Percentiles rank a stretch among this genome's conserved stretches.
These are phyloP conservation scores for Piscicola geometra DNA, from an alignment of 2,888 invertebrate genomes.

Conservation along the genomic window DNA sequence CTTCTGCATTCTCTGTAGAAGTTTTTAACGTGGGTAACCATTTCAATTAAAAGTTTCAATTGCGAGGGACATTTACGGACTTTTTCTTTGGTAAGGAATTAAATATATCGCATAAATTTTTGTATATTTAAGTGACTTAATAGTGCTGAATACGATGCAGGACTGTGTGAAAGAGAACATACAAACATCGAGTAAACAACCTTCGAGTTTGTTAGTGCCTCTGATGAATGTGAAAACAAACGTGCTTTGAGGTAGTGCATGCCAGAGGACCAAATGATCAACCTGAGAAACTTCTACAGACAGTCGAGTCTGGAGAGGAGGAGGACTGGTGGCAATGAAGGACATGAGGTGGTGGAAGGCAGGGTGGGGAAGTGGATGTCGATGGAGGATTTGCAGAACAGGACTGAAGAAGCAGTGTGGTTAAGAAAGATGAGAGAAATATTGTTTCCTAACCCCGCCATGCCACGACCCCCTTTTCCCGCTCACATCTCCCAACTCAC, in stretches of 20 bases:
- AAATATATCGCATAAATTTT: too few species aligned
- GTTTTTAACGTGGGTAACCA: too few species aligned
- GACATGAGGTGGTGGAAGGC: neutral
- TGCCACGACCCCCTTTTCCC: constrained; percentile 41
- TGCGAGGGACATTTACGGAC: too few species aligned
- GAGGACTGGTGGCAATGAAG: neutral
- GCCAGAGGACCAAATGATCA: neutral
- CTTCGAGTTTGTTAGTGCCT: too few species aligned
- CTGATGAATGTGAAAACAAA: neutral
- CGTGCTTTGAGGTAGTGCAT: neutral
- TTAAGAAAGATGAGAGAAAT: constrained; percentile 42
- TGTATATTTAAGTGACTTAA: too few species aligned
- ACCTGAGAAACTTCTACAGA: constrained; percentile 19
- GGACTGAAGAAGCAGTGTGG: constrained; percentile 41
- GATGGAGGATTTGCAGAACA: neutral
- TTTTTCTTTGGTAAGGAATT: too few species aligned
- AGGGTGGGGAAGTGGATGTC: neutral
- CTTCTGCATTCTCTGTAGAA: too few species aligned
- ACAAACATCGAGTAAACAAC: too few species aligned
- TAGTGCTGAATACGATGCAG: too few species aligned
- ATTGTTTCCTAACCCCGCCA: constrained; percentile 37
- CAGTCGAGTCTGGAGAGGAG: constrained; percentile 22
- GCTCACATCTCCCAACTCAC: constrained; percentile 33
- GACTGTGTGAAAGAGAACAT: too few species aligned
- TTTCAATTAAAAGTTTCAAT: too few species aligned